Conservation (phyloP, 2,888 invertebrate species). For the Norana najaformis region DNA sequence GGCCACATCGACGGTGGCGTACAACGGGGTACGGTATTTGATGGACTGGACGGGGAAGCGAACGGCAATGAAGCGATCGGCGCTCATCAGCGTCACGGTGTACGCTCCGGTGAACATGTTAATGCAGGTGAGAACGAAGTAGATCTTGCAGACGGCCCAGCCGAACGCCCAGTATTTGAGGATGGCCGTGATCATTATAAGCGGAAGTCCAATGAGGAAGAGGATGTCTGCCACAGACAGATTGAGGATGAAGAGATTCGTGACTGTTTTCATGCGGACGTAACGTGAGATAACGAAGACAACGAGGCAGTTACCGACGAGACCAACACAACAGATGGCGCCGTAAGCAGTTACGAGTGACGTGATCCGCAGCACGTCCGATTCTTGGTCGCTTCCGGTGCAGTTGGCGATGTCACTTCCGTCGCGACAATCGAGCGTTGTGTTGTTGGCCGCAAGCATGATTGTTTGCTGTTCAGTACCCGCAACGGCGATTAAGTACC, state of each 20-base stretch:
- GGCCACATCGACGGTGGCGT: conserved; percentile 39
- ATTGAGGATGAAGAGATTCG: conserved; percentile 46
- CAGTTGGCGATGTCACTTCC: not conserved
- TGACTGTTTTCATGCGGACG: conserved; percentile 47
- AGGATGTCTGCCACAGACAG: conserved; percentile 43
- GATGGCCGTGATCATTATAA: conserved; percentile 41
- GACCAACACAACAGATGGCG: conserved; percentile 40
- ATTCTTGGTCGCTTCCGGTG: not conserved
- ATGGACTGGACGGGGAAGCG: conserved; percentile 44
- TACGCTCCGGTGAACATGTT: conserved; percentile 45
- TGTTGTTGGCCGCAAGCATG: not conserved
- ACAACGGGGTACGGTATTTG: conserved; percentile 41
- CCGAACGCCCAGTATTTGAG: conserved; percentile 42
- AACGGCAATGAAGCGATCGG: conserved; percentile 45
- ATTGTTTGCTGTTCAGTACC: not conserved
- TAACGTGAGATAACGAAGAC: conserved; percentile 43
- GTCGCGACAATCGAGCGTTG: not conserved
- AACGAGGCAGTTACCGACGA: conserved; percentile 43
- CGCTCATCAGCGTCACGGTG: conserved; percentile 43
- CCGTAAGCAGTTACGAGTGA: conserved; percentile 29
- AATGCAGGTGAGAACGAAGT: conserved; percentile 42
- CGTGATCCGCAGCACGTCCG: not conserved
- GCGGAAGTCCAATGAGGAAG: conserved; percentile 44
- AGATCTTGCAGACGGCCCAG: conserved; percentile 40
- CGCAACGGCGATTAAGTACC: not conserved